phyloP scores from a whole-genome alignment of 2,113 vertebrate genomes.

The Capra hircus region DNA sequence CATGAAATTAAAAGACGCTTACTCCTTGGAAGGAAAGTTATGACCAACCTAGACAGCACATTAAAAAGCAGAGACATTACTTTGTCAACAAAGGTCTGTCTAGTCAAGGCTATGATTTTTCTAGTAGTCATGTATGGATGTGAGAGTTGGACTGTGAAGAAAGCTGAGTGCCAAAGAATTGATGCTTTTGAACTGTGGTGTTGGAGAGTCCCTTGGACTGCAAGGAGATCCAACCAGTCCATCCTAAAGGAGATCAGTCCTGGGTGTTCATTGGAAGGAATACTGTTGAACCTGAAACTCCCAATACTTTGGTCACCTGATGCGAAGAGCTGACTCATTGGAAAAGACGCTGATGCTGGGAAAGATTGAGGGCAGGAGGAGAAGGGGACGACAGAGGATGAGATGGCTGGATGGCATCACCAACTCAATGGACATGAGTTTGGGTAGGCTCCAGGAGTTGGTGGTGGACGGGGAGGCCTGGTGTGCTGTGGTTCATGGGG shows the following conservation, averaged over 20 bases:
- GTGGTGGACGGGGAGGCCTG: neutral
- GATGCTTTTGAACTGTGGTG: neutral
- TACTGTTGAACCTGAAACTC: neutral
- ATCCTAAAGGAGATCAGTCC: neutral
- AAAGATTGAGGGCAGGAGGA: neutral
- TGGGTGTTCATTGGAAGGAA: neutral
- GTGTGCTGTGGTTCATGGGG: neutral
- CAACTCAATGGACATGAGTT: neutral
- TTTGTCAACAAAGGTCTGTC: neutral
- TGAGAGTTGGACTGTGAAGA: neutral
- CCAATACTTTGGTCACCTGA: neutral
- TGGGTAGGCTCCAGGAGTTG: neutral
- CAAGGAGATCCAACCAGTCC: neutral
- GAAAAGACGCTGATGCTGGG: neutral
- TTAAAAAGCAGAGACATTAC: neutral
- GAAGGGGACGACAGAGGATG: neutral
- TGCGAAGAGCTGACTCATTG: neutral
- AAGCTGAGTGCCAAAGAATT: neutral
- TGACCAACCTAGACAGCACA: neutral
- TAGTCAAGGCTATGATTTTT: neutral
- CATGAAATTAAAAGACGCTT: neutral
- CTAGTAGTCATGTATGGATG: neutral
- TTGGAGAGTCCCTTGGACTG: neutral
- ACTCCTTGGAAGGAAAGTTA: neutral
- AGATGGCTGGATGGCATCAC: neutral